Evolutionary conservation across 1,140 invertebrate genomes (phyloP).

Genomic region (Cecropterus lyciades): DNA sequence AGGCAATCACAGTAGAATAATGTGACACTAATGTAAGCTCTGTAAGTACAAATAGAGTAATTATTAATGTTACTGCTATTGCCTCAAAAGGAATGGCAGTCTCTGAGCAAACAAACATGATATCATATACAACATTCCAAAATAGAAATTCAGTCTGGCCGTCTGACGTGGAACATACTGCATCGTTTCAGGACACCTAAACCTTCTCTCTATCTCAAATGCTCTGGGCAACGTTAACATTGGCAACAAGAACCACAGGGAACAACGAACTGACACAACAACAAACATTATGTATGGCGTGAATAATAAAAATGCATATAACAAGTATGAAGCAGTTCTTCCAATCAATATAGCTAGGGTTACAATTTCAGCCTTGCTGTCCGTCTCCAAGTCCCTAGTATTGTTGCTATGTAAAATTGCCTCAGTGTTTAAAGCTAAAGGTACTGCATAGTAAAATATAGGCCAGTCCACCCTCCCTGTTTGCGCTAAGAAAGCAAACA

Average conservation of each 20-base stretch:
- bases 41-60: slow-evolving; percentile 49
- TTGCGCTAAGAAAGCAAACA: slow-evolving; percentile 97
- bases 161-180: slow-evolving; percentile 93
- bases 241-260: slow-evolving; percentile 94
- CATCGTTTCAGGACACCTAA: slow-evolving; percentile 91
- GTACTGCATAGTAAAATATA: slow-evolving; percentile 96
- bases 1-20: slow-evolving; percentile 22
- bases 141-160: slow-evolving; percentile 95
- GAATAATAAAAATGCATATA: slow-evolving; percentile 96
- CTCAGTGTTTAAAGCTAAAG: slow-evolving; percentile 96
- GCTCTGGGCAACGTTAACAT: slow-evolving; percentile 93
- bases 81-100: slow-evolving; percentile 82
- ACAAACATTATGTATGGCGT: slow-evolving; percentile 95
- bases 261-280: slow-evolving; percentile 92
- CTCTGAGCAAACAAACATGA: slow-evolving; percentile 88
- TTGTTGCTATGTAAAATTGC: slow-evolving; percentile 98
- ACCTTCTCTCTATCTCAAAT: slow-evolving; percentile 95
- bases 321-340: slow-evolving; percentile 93
- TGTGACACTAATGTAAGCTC: slow-evolving; percentile 40
- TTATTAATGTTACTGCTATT: slow-evolving; percentile 43
- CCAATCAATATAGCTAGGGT: slow-evolving; percentile 97
- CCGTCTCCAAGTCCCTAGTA: slow-evolving; percentile 94
- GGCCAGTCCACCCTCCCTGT: slow-evolving; percentile 94
- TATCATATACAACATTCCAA: slow-evolving; percentile 95
- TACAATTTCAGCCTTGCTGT: slow-evolving; percentile 94